phyloP scores from a whole-genome alignment of 2,797 vertebrate genomes.

The Pelodytes ibericus region DNA sequence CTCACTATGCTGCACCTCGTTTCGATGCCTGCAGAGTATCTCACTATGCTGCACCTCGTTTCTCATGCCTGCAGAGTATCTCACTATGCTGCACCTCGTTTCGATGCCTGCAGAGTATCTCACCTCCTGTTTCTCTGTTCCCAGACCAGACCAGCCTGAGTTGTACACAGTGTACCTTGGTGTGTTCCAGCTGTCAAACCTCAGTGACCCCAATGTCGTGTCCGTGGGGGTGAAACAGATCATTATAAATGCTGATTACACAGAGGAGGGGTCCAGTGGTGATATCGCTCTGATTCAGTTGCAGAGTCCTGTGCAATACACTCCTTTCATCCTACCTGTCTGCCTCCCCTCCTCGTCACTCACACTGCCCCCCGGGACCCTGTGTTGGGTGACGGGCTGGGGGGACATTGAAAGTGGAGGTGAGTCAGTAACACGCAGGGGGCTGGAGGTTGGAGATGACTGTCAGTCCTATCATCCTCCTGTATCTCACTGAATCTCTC shows the following conservation, averaged over 20 bases:
- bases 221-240: slow-evolving; percentile 54
- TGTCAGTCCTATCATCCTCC: neutral
- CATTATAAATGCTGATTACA: slow-evolving; percentile 57
- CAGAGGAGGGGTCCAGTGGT: slow-evolving; percentile 52
- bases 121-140: neutral
- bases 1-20: neutral
- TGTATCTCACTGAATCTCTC: neutral
- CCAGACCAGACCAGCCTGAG: slow-evolving; percentile 46
- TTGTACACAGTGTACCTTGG: slow-evolving; percentile 63
- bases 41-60: neutral
- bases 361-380: slow-evolving; percentile 32
- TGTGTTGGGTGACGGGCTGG: slow-evolving; percentile 70
- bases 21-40: neutral
- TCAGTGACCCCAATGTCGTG: slow-evolving; percentile 46
- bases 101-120: too few species aligned
- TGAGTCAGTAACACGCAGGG: slow-evolving; percentile 10
- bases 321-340: slow-evolving; percentile 62
- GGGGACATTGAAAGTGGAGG: slow-evolving; percentile 60
- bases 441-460: neutral
- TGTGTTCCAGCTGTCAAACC: slow-evolving; percentile 58
- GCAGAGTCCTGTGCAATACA: slow-evolving; percentile 58
- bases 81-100: neutral
- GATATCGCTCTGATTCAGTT: slow-evolving; percentile 67
- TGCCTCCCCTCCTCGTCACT: slow-evolving; percentile 62
- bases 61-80: neutral